Conservation (phyloP, 1,140 invertebrate genomes). For the Cotesia vestalis region DNA sequence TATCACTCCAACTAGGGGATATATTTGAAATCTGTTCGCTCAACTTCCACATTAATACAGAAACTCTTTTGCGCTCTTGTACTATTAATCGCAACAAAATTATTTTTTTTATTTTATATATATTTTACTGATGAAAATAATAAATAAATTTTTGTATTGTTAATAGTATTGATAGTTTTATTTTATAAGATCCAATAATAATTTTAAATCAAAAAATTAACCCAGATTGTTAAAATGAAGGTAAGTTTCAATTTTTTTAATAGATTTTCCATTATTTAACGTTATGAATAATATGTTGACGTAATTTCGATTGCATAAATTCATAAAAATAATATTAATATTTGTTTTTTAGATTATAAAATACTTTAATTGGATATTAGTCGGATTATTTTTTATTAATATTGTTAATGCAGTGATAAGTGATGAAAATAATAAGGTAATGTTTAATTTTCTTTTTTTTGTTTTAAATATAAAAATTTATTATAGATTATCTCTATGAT, state of each 20-base stretch:
- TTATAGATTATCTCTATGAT: conserved; percentile 44
- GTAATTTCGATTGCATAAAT: no score
- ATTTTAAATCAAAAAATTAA: no score
- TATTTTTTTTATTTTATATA: neutral
- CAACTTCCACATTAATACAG: conserved; percentile 47
- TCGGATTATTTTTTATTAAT: neutral
- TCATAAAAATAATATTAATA: no score
- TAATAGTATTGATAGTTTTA: no score
- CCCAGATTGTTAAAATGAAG: no score
- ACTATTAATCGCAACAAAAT: conserved; percentile 17
- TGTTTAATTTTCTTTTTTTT: no score
- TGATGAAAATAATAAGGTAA: neutral
- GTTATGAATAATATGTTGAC: no score
- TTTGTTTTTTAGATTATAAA: conserved; percentile 1
- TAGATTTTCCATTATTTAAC: no score
- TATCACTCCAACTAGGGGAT: conserved; percentile 37
- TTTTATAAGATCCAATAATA: no score
- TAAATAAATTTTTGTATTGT: no score
- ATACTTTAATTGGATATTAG: conserved; percentile 20
- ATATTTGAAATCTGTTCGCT: conserved; percentile 52
- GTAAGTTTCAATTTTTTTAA: no score
- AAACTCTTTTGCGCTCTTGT: conserved; percentile 35
- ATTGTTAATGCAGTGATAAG: neutral
- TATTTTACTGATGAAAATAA: neutral
- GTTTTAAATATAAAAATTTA: neutral